A percentile compares a stretch with the other conserved stretches of the same genome.
phyloP scores from a whole-genome alignment of 2,113 vertebrate genomes.

The Silurus glanis region DNA sequence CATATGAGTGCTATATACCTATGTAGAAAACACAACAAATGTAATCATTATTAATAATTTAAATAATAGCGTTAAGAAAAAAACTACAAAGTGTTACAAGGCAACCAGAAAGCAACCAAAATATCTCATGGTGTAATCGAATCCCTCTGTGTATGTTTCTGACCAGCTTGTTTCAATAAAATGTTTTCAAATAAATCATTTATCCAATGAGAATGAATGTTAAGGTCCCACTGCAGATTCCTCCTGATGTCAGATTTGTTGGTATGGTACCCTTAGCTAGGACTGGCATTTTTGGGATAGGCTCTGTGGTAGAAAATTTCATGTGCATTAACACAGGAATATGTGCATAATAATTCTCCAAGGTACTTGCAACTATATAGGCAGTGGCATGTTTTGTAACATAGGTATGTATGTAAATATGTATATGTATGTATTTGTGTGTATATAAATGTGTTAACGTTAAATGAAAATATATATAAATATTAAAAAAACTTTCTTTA shows the following conservation, averaged over 20 bases:
- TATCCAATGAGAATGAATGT: neutral
- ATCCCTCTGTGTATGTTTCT: neutral
- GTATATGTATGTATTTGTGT: no score
- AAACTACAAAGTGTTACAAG: neutral
- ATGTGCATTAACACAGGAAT: no score
- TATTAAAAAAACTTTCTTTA: no score
- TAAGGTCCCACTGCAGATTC: neutral
- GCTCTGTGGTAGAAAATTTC: no score
- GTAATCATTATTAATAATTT: no score
- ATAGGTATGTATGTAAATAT: no score
- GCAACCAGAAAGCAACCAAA: neutral
- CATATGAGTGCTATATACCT: neutral
- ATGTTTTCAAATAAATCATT: no score
- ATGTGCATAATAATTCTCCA: no score
- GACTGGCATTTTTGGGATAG: neutral
- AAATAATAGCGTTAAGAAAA: neutral
- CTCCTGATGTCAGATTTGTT: neutral
- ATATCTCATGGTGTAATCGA: neutral
- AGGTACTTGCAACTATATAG: no score
- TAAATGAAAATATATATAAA: no score
- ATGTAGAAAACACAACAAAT: neutral
- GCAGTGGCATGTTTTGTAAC: no score
- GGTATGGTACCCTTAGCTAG: neutral
- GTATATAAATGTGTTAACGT: no score
- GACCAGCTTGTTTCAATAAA: neutral